These are phyloP conservation scores for Osmerus mordax DNA, from an alignment of 2,113 vertebrate genomes.

Conservation along the genomic window DNA sequence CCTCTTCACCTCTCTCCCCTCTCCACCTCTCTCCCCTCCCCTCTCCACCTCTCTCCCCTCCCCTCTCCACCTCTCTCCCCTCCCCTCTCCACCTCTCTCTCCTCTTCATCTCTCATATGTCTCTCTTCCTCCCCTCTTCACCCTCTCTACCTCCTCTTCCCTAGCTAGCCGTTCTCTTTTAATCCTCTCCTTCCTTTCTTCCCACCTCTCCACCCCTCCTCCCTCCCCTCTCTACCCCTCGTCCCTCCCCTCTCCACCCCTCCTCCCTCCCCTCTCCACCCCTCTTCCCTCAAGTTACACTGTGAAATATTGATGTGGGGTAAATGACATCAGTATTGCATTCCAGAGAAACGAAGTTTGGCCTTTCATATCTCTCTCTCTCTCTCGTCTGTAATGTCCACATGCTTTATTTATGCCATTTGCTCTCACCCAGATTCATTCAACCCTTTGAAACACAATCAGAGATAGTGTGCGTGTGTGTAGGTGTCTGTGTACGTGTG, in stretches of 20 bases:
- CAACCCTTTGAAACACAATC: neutral
- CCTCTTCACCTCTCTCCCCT: no score
- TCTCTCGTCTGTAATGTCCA: neutral
- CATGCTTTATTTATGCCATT: neutral
- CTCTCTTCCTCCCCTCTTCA: neutral
- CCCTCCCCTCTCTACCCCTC: no score
- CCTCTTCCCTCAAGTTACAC: constrained; percentile 6
- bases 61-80: no score
- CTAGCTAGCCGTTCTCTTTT: no score
- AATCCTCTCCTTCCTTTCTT: no score
- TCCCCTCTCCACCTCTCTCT: no score
- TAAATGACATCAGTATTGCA: constrained; percentile 92
- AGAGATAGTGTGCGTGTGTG: constrained; percentile 1
- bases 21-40: no score
- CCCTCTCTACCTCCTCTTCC: neutral
- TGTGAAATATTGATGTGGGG: constrained; percentile 87
- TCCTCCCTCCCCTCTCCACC: neutral
- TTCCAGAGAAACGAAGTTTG: constrained; percentile 67
- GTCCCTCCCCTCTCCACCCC: no score
- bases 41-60: no score
- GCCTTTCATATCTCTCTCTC: constrained; percentile 32
- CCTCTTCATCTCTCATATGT: constrained; percentile 10
- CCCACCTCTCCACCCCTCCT: no score
- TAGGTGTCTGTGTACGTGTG: constrained; percentile 13
- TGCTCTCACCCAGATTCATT: no score